Base-by-base conservation (phyloP, 2,888 invertebrate species). In the Cephus pulcher region DNA sequence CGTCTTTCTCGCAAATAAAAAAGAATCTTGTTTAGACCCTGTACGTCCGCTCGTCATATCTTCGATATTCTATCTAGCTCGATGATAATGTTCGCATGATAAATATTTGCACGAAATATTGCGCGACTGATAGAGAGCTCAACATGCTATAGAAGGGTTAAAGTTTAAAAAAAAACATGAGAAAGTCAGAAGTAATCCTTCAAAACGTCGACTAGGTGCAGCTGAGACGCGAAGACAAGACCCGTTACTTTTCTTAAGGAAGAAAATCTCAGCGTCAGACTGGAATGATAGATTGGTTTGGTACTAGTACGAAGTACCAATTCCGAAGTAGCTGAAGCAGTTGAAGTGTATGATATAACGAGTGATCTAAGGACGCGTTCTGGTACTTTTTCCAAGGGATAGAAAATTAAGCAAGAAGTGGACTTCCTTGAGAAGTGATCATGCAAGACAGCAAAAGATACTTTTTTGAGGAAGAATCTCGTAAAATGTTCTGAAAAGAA, bases 401-500 rank as follows among this genome's bases (percentile, higher is more conserved):
- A 9, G 56, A 23, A 23, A 56, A 56, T 56, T 23, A 56, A 56
- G 15, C 23, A 56, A 56, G 56, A 56, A 56, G 56, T 56, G 23
- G 9, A 23, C 23, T 56, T 23, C 9, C 23, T 23, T 56, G 0
- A 9, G 23, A 56, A 9, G 56, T 23, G 15, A 56, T 56, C 23
- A 56, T 56, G 56, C 23, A 56, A 56, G 56, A 23, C 23, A 23
- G 23, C 23, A 9, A 23, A 23, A 9, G 23, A 56, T 40, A 15
- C 23, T 56, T 56, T 56, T 56, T 56, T 56, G 4, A 56, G 33
- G 73, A 68, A 33, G 33, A 74, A 34, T 76, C 83, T 87, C 87
- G 83, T 88, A 86, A 89, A 89, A 89, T 85, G 79, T 87, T 82
- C 76, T 76, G 76, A 80, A 82, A 86, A 84, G 81, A 84, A 84